These are phyloP conservation scores for Lepilemur septentrionalis DNA, from an alignment of 2,797 vertebrate species.

Conservation along the genomic window DNA sequence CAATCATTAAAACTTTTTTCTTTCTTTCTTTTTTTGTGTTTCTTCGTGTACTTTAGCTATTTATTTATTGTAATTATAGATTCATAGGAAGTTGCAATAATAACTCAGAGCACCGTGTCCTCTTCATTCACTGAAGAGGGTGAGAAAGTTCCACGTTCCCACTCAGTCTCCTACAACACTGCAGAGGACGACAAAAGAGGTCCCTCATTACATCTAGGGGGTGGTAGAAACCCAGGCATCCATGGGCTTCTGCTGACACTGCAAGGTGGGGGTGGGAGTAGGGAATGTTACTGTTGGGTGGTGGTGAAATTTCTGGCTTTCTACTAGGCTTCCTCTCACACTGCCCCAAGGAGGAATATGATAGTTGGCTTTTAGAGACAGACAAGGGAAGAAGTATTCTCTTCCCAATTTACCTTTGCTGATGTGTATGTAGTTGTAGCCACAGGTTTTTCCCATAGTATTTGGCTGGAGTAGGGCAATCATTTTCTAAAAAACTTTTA, in stretches of 20 bases:
- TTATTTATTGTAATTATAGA: not conserved
- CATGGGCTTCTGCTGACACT: too few species aligned
- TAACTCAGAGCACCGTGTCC: not conserved
- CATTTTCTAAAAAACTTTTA: not conserved
- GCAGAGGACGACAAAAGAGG: not conserved
- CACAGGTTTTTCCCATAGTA: not conserved
- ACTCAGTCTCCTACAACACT: not conserved
- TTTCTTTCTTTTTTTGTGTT: not conserved
- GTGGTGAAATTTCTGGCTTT: not conserved
- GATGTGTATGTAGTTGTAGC: not conserved
- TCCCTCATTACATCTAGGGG: not conserved
- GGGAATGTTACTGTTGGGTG: fast-evolving
- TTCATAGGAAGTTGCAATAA: not conserved
- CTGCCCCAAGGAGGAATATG: fast-evolving
- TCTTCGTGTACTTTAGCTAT: not conserved
- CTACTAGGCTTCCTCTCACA: not conserved
- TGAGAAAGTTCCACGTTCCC: too few species aligned
- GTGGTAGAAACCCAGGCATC: not conserved
- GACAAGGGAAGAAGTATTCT: fast-evolving
- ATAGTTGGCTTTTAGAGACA: not conserved
- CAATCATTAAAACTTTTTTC: not conserved
- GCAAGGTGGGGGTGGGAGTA: fast-evolving
- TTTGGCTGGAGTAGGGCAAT: not conserved
- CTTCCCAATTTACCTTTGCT: not conserved
- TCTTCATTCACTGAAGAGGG: not conserved